A percentile compares a stretch with the other conserved stretches of the same genome.
Evolutionary conservation across 2,797 vertebrate genomes (phyloP).

Genomic region (Oreonectes daqikongensis): DNA sequence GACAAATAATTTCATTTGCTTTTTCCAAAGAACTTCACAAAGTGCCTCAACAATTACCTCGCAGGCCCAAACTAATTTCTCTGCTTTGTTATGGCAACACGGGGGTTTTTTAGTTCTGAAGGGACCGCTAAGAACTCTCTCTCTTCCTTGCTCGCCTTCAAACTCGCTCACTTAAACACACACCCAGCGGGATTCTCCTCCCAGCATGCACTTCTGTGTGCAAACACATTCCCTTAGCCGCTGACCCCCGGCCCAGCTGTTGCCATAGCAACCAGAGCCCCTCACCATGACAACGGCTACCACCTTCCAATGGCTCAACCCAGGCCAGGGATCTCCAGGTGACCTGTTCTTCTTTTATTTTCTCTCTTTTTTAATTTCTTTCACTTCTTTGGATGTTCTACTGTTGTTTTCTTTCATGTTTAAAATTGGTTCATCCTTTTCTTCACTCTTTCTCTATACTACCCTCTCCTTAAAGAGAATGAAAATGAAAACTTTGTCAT

Average conservation of each 20-base stretch:
- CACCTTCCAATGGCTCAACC: constrained; percentile 59
- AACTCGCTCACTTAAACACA: constrained; percentile 46
- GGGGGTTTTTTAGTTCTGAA: constrained; percentile 36
- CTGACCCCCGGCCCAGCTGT: constrained; percentile 80
- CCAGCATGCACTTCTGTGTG: constrained; percentile 68
- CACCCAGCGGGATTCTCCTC: constrained; percentile 71
- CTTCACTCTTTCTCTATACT: background rate
- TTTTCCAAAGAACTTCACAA: constrained; percentile 48
- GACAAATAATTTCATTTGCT: constrained; percentile 29
- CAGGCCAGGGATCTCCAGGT: constrained; percentile 60
- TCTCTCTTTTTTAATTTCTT: constrained; percentile 52
- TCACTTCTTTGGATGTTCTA: background rate
- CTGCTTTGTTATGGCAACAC: constrained; percentile 53
- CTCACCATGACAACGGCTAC: constrained; percentile 78
- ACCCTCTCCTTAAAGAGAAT: too few species aligned
- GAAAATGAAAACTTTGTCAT: too few species aligned
- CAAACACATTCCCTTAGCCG: constrained; percentile 79
- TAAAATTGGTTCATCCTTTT: background rate
- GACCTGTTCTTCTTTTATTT: constrained; percentile 50
- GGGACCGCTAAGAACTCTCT: constrained; percentile 36
- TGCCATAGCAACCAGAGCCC: constrained; percentile 76
- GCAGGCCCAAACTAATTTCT: constrained; percentile 41
- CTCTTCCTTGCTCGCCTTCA: constrained; percentile 36
- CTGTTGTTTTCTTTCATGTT: background rate
- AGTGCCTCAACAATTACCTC: constrained; percentile 44